Conservation (phyloP, 2,888 invertebrate genomes). For the Helleia helle region DNA sequence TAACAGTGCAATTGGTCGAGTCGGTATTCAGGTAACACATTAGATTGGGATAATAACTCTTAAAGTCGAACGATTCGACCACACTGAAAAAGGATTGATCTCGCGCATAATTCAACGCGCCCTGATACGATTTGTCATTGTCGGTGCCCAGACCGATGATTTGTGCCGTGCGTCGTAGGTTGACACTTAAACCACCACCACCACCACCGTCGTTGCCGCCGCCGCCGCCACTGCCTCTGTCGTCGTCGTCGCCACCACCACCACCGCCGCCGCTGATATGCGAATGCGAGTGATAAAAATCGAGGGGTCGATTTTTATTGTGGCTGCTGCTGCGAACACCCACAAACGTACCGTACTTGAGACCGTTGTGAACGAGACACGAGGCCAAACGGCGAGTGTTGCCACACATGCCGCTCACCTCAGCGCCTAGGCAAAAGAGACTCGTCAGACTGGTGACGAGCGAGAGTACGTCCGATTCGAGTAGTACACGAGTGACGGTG, state of each 20-base stretch:
- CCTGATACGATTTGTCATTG: constrained; percentile 3
- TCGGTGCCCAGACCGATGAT: constrained; percentile 6
- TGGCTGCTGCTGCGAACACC: neutral
- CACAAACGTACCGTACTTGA: neutral
- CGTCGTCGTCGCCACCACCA: neutral
- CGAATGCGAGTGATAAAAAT: neutral
- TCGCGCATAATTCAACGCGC: constrained; percentile 7
- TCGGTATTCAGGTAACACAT: neutral
- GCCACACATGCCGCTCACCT: constrained; percentile 7
- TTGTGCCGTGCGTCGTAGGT: constrained; percentile 2
- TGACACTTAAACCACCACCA: too few species aligned
- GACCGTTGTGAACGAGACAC: constrained; percentile 5
- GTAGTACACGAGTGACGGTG: constrained; percentile 4
- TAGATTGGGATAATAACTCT: too few species aligned
- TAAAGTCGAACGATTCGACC: constrained; percentile 9
- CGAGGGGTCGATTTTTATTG: neutral
- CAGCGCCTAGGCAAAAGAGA: constrained; percentile 1
- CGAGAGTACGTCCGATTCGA: constrained; percentile 7
- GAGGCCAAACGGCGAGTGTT: constrained; percentile 3
- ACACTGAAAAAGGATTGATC: neutral
- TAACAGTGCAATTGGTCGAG: neutral
- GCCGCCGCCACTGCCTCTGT: neutral
- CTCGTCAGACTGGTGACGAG: neutral
- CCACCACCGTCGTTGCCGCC: neutral
- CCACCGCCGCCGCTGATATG: too few species aligned